These are phyloP conservation scores for Euphonia xanthogaster DNA, from an alignment of 2,797 vertebrate genomes.

Conservation along the genomic window DNA sequence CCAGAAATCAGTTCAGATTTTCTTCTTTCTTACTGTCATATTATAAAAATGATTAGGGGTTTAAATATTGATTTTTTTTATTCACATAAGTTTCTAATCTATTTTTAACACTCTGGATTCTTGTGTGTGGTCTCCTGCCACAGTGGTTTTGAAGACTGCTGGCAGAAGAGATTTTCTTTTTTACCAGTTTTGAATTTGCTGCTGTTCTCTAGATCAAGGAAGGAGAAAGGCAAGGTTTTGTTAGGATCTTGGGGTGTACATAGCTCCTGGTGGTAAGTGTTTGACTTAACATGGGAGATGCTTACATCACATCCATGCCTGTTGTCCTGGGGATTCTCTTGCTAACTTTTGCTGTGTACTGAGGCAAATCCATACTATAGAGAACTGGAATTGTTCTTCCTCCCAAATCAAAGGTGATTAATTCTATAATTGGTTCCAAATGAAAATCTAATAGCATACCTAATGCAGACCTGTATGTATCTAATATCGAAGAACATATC, in stretches of 20 bases:
- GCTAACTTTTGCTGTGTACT: background rate
- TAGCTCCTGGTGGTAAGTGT: background rate
- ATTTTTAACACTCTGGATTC: background rate
- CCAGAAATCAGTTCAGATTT: conserved; percentile 26
- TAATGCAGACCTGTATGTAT: conserved; percentile 14
- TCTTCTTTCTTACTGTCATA: background rate
- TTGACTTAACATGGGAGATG: background rate
- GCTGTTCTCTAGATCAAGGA: background rate
- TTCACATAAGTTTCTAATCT: background rate
- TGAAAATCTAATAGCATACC: background rate
- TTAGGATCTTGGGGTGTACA: background rate
- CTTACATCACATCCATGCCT: background rate
- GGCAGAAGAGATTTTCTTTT: background rate
- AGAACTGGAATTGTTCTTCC: conserved; percentile 24
- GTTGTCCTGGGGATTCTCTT: background rate
- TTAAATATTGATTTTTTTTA: conserved; percentile 3
- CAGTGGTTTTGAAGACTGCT: background rate
- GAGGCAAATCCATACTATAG: background rate
- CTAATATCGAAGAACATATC: background rate
- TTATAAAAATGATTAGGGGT: background rate
- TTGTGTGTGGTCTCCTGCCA: background rate
- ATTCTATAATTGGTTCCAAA: conserved; percentile 17
- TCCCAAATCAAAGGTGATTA: background rate
- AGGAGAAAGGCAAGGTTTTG: conserved; percentile 25
- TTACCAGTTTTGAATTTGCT: background rate